These are phyloP conservation scores for Drosophila cognata DNA, from an alignment of 2,888 invertebrate species.

Conservation along the genomic window DNA sequence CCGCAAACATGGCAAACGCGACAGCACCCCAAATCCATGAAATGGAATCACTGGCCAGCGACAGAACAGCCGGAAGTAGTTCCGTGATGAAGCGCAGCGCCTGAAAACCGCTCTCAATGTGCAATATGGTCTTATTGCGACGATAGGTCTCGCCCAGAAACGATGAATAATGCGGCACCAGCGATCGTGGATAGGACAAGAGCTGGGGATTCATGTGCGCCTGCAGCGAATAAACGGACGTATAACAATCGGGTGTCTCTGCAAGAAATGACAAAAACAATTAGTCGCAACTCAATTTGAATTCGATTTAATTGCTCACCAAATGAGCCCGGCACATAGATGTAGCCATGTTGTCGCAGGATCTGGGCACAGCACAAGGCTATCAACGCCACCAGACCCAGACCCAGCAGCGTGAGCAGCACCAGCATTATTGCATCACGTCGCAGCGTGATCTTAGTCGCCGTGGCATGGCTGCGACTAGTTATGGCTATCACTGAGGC, in stretches of 20 bases:
- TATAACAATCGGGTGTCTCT: constrained; percentile 90
- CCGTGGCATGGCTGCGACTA: constrained; percentile 76
- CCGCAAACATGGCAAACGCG: constrained; percentile 93
- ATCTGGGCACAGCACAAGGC: constrained; percentile 94
- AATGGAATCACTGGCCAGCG: constrained; percentile 89
- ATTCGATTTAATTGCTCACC: constrained; percentile 86
- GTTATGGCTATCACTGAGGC: constrained; percentile 84
- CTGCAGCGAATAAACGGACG: constrained; percentile 88
- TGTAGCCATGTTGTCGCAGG: constrained; percentile 90
- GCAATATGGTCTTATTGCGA: constrained; percentile 71
- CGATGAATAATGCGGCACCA: constrained; percentile 83
- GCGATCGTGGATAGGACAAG: constrained; percentile 85
- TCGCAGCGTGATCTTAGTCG: constrained; percentile 81
- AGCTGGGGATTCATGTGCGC: constrained; percentile 87
- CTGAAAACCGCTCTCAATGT: constrained; percentile 91
- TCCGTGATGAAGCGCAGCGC: constrained; percentile 94
- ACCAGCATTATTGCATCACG: constrained; percentile 89
- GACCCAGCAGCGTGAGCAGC: constrained; percentile 90
- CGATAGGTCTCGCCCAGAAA: constrained; percentile 84
- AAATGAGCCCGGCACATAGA: constrained; percentile 93
- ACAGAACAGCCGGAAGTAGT: constrained; percentile 94
- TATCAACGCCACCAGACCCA: constrained; percentile 91
- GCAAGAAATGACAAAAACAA: constrained; percentile 65
- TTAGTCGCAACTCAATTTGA: background rate
- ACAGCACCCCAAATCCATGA: constrained; percentile 96